Conservation (phyloP, 1,140 invertebrate genomes). For the Parasteatoda tepidariorum region DNA sequence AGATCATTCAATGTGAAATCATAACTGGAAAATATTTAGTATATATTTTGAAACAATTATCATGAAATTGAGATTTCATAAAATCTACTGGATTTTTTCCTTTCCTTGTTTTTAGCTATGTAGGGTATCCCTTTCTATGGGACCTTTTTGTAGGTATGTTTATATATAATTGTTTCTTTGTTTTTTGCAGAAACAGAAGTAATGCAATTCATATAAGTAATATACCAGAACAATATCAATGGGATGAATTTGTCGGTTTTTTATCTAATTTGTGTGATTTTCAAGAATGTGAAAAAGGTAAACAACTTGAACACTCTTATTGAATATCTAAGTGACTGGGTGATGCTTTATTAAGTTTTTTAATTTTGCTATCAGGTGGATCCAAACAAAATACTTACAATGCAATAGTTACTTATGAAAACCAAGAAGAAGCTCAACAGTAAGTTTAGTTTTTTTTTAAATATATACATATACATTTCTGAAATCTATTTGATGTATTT, state of each 20-base stretch:
- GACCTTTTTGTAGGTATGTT: too few relatives aligned
- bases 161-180: too few relatives aligned
- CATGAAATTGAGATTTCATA: too few relatives aligned
- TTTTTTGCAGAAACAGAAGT: constrained; percentile 77
- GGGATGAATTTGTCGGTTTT: constrained; percentile 86
- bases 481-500: background rate
- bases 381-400: constrained; percentile 47
- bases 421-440: constrained; percentile 52
- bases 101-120: too few relatives aligned
- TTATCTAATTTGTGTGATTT: constrained; percentile 83
- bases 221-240: constrained; percentile 81
- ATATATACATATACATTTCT: background rate
- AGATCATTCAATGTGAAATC: too few relatives aligned
- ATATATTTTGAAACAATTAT: too few relatives aligned
- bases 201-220: constrained; percentile 86
- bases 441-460: constrained; percentile 4
- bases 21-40: too few relatives aligned
- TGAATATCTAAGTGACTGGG: background rate
- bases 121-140: too few relatives aligned
- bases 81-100: too few relatives aligned
- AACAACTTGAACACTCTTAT: background rate
- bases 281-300: constrained; percentile 79
- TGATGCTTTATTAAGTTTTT: background rate
- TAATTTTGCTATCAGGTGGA: constrained; percentile 19
- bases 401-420: constrained; percentile 53